Evolutionary conservation across 2,888 invertebrate species (phyloP), one percentile per base, ranked within the genome.

Genomic region (Aleiodes alternator): DNA sequence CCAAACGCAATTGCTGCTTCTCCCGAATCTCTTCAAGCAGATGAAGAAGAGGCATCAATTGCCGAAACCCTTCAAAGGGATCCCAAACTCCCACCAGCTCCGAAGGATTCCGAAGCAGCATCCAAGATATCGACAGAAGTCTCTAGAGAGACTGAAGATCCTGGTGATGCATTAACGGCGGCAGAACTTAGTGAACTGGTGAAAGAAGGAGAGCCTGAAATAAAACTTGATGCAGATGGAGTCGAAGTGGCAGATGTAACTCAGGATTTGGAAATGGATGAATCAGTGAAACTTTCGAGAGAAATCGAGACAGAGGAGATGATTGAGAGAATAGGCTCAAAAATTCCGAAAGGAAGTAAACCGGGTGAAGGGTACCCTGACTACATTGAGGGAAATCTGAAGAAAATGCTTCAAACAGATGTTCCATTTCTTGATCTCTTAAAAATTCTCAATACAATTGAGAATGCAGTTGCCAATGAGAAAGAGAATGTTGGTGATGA

Each of bases 371-470:
- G 23, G 14, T 8, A 51, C 34, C 38, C 53, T 12, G 53, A 64
- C 9, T 64, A 48, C 16, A 16, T 43, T n/a, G 59, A 16, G 31
- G 74, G 69, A n/a, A 71, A 75, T 8, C 3, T 56, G 4, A 57
- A 43, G 6, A 72, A 77, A 5, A 69, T 80, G 12, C 77, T 83
- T 53, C 76, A 80, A 12, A 81, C 80, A 4, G 84, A 86, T 9
- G 68, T 86, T 0, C 86, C 87, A 0, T 87, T 87, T 76, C 68
- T 87, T 0, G 85, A 83, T 1, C 84, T 87, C 56, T 80, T 80
- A 6, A 81, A 82, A 38, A 83, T 87, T 31, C 78, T 86, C 48
- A 82, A 86, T 4, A 81, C 83, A 2, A 61, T 87, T 9, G 83
- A 84, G 69, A 77, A 78, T 16, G 83, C 86, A 75, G 70, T 87